Conservation (phyloP, 2,113 vertebrate species). For the Oreochromis spilurus region DNA sequence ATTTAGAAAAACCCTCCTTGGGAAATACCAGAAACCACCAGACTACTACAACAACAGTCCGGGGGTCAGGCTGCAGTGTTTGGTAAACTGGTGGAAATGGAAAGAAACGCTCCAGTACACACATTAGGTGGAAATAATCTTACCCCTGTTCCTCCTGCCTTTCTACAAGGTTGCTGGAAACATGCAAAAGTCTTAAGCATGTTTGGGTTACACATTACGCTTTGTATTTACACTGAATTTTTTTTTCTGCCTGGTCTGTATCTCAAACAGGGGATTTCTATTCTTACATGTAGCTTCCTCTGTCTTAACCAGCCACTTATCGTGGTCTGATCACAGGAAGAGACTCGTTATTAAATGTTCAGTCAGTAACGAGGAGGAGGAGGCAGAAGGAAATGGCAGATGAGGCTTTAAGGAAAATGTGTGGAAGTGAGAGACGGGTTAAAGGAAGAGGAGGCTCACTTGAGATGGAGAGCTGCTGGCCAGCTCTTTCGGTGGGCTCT, state of each 20-base stretch:
- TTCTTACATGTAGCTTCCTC: background rate
- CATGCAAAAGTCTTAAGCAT: background rate
- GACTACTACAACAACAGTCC: background rate
- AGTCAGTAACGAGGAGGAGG: background rate
- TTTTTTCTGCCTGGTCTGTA: background rate
- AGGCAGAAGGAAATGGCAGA: background rate
- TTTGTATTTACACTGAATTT: background rate
- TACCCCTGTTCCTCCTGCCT: background rate
- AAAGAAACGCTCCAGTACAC: background rate
- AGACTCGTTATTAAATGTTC: background rate
- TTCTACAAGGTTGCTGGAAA: background rate
- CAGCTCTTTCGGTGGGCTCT: conserved; percentile 84
- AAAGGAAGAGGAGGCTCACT: conserved; percentile 63
- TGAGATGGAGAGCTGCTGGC: conserved; percentile 82
- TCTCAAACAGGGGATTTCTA: background rate
- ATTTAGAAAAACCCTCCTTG: background rate
- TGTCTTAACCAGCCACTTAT: background rate
- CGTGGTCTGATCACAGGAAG: background rate
- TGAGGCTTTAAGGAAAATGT: background rate
- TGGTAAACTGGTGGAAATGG: background rate
- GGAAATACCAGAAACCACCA: background rate
- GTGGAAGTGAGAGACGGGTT: background rate
- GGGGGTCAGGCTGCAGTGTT: background rate
- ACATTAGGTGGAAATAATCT: background rate
- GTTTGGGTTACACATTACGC: background rate